Evolutionary conservation across 2,888 invertebrate species (phyloP).

Genomic region (Pachliopta kotzebuea): DNA sequence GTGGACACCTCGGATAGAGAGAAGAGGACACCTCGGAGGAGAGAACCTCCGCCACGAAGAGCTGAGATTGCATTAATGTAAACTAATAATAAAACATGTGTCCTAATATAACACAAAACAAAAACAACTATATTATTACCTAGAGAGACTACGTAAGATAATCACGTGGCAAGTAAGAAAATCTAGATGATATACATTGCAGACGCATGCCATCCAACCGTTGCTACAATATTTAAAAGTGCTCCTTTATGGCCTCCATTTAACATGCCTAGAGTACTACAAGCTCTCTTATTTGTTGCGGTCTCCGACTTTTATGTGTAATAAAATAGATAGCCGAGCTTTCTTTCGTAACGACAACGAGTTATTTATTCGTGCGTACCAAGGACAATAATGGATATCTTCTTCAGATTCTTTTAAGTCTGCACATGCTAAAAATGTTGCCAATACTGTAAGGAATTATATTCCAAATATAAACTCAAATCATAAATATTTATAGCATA

Average conservation of each 20-base stretch:
- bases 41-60: neutral
- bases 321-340: conserved; percentile 37
- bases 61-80: neutral
- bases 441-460: too few species aligned
- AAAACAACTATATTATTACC: neutral
- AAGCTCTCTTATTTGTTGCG: conserved; percentile 48
- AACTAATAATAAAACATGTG: too few species aligned
- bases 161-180: conserved; percentile 22
- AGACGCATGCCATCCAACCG: conserved; percentile 7
- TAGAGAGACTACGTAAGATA: conserved; percentile 2
- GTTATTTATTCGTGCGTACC: neutral
- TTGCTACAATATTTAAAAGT: conserved; percentile 29
- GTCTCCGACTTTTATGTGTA: conserved; percentile 52
- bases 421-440: too few species aligned
- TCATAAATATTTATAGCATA: too few species aligned
- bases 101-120: too few species aligned
- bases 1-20: too few species aligned
- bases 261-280: conserved; percentile 39
- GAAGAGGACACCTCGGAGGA: too few species aligned
- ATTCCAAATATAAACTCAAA: too few species aligned
- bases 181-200: conserved; percentile 8
- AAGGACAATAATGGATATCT: neutral
- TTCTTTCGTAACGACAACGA: neutral
- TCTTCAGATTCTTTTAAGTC: too few species aligned
- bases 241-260: conserved; percentile 34